These are phyloP conservation scores for Agrochola lychnidis DNA, from an alignment of 2,888 invertebrate species.

Conservation along the genomic window DNA sequence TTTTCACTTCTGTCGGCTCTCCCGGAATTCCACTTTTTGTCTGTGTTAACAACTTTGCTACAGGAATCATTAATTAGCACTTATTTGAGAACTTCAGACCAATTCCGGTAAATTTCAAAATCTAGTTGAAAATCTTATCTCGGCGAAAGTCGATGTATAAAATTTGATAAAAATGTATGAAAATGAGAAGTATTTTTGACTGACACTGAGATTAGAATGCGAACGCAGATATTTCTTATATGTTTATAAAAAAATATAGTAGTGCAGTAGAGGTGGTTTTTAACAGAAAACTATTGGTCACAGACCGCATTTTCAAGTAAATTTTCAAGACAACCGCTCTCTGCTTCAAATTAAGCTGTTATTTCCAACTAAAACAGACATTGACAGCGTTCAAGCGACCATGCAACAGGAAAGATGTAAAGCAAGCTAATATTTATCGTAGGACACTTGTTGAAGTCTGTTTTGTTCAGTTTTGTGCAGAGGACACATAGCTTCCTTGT, in stretches of 20 bases:
- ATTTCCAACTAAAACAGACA: slow-evolving; percentile 17
- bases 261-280: not conserved
- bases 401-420: slow-evolving; percentile 33
- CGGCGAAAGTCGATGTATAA: too few relatives aligned
- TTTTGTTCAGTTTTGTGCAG: slow-evolving; percentile 7
- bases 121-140: too few relatives aligned
- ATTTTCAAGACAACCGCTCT: not conserved
- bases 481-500: not conserved
- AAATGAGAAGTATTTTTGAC: too few relatives aligned
- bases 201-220: too few relatives aligned
- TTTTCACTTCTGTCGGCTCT: too few relatives aligned
- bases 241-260: too few relatives aligned
- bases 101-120: too few relatives aligned
- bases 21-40: too few relatives aligned
- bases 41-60: not conserved
- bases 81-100: not conserved
- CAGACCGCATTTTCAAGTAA: not conserved
- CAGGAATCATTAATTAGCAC: not conserved
- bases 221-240: too few relatives aligned
- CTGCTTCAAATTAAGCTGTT: slow-evolving; percentile 10
- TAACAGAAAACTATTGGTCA: not conserved
- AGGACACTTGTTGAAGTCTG: slow-evolving; percentile 47
- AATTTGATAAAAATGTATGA: too few relatives aligned
- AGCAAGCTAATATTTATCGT: slow-evolving; percentile 42
- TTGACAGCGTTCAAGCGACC: slow-evolving; percentile 14